A percentile compares a stretch with the other conserved stretches of the same genome.
Conservation (phyloP, 2,113 vertebrate species). For the Eretmochelys imbricata region DNA sequence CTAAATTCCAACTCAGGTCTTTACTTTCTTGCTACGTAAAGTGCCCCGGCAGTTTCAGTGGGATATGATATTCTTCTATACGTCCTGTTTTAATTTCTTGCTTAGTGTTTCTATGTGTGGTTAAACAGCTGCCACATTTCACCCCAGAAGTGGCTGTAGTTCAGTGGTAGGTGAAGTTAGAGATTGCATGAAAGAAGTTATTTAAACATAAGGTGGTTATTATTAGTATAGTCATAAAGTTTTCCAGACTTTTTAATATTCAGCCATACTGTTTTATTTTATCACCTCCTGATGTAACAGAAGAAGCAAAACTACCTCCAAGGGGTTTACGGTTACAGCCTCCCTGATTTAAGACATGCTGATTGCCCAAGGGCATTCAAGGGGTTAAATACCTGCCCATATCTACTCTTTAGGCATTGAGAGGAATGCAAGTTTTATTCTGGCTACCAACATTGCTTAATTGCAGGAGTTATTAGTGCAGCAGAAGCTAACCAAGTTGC, state of each 20-base stretch:
- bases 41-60: background rate
- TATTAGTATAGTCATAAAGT: slow-evolving; percentile 59
- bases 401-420: slow-evolving; percentile 1
- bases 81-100: background rate
- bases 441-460: slow-evolving; percentile 44
- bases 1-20: background rate
- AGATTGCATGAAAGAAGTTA: slow-evolving; percentile 44
- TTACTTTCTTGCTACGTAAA: background rate
- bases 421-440: slow-evolving; percentile 17
- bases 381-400: slow-evolving; percentile 41
- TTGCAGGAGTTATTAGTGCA: slow-evolving; percentile 50
- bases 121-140: background rate
- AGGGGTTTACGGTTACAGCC: slow-evolving; percentile 1
- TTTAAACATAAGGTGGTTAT: slow-evolving; percentile 64
- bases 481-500: slow-evolving; percentile 48
- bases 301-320: slow-evolving; percentile 28
- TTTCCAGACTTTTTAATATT: slow-evolving; percentile 50
- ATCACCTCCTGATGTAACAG: slow-evolving; percentile 28
- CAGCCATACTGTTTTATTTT: slow-evolving; percentile 23
- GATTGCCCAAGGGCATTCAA: background rate
- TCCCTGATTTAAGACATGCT: background rate
- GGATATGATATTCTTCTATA: background rate
- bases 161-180: slow-evolving; percentile 35
- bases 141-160: background rate
- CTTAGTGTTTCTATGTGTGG: background rate